A percentile compares a stretch with the other conserved stretches of the same genome.
These are phyloP conservation scores for Channa maculata DNA, from an alignment of 2,113 vertebrate genomes.

Conservation along the genomic window DNA sequence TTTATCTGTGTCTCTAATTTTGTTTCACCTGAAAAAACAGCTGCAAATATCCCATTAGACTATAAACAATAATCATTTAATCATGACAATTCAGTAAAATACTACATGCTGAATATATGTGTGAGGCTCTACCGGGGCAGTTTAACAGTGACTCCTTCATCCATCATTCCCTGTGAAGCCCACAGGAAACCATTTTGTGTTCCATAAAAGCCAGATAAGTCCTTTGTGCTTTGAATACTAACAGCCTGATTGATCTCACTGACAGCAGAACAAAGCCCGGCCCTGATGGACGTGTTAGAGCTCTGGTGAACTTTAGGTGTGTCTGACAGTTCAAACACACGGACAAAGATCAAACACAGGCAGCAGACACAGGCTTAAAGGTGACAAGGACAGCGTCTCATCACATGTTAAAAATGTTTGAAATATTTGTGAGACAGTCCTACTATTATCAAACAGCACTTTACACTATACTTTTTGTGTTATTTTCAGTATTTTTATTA, in stretches of 20 bases:
- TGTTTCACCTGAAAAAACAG: background rate
- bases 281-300: slow-evolving; percentile 34
- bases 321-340: slow-evolving; percentile 53
- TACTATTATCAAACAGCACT: too few relatives aligned
- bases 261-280: slow-evolving; percentile 42
- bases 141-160: background rate
- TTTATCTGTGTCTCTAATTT: slow-evolving; percentile 7
- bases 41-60: background rate
- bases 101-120: background rate
- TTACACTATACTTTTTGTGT: too few relatives aligned
- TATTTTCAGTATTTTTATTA: too few relatives aligned
- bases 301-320: slow-evolving; percentile 61
- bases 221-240: slow-evolving; percentile 38
- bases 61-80: background rate
- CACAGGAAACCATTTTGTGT: slow-evolving; percentile 24
- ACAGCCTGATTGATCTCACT: slow-evolving; percentile 35
- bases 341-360: slow-evolving; percentile 16
- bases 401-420: too few relatives aligned
- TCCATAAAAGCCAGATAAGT: slow-evolving; percentile 13
- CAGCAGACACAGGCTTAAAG: background rate
- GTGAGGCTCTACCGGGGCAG: background rate
- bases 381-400: background rate
- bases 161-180: background rate
- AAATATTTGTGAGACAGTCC: background rate
- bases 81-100: background rate